phyloP scores from a whole-genome alignment of 2,888 invertebrate species.

The Rhodophaea formosa region DNA sequence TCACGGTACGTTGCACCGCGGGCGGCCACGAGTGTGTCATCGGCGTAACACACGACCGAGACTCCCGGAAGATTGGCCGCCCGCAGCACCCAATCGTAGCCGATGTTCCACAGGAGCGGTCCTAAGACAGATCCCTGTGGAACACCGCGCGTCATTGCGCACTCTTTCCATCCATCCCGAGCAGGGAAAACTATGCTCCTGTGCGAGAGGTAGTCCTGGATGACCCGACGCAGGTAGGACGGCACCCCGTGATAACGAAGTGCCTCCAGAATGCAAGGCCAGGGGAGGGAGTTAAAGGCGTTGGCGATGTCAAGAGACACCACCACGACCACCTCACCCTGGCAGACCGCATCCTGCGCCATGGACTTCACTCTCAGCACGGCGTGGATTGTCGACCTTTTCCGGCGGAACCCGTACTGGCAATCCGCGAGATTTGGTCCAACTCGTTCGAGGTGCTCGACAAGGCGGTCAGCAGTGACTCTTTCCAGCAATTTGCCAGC shows the following conservation, averaged over 20 bases:
- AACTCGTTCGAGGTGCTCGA: not conserved
- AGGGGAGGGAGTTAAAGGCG: slow-evolving; percentile 32
- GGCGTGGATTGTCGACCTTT: slow-evolving; percentile 17
- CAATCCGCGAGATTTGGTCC: slow-evolving; percentile 10
- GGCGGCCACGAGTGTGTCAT: not conserved
- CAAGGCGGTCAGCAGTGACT: slow-evolving; percentile 16
- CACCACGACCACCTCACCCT: not conserved
- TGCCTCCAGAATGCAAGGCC: slow-evolving; percentile 28
- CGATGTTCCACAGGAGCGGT: not conserved
- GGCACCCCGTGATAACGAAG: slow-evolving; percentile 29
- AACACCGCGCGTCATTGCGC: not conserved
- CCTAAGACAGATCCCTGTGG: not conserved
- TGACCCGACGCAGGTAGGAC: slow-evolving; percentile 19
- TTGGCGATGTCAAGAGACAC: slow-evolving; percentile 21
- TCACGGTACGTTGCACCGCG: not conserved
- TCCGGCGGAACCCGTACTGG: slow-evolving; percentile 18
- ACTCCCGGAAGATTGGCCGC: not conserved
- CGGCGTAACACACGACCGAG: not conserved
- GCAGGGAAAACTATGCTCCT: not conserved
- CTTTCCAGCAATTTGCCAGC: slow-evolving; percentile 19
- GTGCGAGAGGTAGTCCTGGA: slow-evolving; percentile 20
- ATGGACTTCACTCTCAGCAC: not conserved
- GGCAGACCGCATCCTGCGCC: not conserved
- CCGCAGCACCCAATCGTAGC: not conserved
- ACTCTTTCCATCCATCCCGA: not conserved